Evolutionary conservation across 2,888 invertebrate genomes (phyloP).

Genomic region (Anagyrus pseudococci): DNA sequence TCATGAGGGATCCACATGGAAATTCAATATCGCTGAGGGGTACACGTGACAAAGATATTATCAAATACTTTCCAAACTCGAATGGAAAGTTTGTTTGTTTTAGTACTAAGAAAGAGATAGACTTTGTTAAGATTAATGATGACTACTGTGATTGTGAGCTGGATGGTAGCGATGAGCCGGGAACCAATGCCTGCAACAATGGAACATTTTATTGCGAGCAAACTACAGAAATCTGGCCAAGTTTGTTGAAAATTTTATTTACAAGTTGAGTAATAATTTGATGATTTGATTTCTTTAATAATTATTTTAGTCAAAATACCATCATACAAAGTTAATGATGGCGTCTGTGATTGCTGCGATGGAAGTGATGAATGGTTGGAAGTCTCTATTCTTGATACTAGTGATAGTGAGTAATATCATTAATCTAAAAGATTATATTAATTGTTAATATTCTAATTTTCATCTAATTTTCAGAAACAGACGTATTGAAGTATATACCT

Average conservation of each 20-base stretch:
- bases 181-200: slow-evolving; percentile 87
- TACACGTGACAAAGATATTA: slow-evolving; percentile 59
- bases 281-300: slow-evolving; percentile 45
- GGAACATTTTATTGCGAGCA: slow-evolving; percentile 82
- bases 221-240: slow-evolving; percentile 3
- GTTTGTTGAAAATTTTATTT: slow-evolving; percentile 4
- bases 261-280: background rate
- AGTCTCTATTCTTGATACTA: slow-evolving; percentile 22
- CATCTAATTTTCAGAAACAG: slow-evolving; percentile 23
- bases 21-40: slow-evolving; percentile 54
- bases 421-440: background rate
- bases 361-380: slow-evolving; percentile 83
- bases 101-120: slow-evolving; percentile 62
- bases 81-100: slow-evolving; percentile 63
- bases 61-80: slow-evolving; percentile 61
- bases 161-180: slow-evolving; percentile 81
- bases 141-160: slow-evolving; percentile 83
- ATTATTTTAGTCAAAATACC: slow-evolving; percentile 64
- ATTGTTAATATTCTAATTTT: background rate
- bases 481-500: slow-evolving; percentile 16
- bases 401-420: slow-evolving; percentile 5
- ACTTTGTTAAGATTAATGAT: slow-evolving; percentile 74
- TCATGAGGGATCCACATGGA: slow-evolving; percentile 43
- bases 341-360: slow-evolving; percentile 93
- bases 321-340: slow-evolving; percentile 89